phyloP scores from a whole-genome alignment of 2,113 vertebrate genomes.

The Phoenicopterus ruber region DNA sequence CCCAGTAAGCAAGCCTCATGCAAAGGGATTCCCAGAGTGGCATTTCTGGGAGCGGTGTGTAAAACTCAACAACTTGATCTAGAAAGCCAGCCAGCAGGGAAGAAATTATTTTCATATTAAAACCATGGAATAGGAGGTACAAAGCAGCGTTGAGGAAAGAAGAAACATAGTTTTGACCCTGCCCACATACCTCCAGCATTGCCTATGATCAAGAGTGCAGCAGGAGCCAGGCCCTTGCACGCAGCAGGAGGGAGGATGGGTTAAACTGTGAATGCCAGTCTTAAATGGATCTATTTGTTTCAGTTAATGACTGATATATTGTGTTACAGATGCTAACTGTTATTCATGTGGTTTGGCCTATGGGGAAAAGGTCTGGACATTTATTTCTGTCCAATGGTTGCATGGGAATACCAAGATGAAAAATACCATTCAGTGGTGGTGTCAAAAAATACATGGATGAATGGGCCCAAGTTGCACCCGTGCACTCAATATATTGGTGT shows the following conservation, averaged over 20 bases:
- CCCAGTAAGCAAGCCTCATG: not conserved
- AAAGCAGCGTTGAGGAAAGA: not conserved
- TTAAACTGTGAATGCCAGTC: not conserved
- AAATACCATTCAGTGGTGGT: not conserved
- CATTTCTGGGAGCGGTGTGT: not conserved
- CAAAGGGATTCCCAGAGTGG: not conserved
- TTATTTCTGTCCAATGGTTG: not conserved
- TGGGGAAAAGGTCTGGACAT: not conserved
- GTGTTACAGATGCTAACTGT: not conserved
- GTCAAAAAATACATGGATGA: not conserved
- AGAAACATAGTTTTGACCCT: not conserved
- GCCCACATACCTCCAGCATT: rapidly evolving
- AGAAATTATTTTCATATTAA: not conserved
- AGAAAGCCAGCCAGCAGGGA: not conserved
- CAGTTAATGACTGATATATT: not conserved
- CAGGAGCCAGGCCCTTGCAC: not conserved
- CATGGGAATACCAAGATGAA: not conserved
- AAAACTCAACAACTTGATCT: not conserved
- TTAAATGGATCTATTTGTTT: not conserved
- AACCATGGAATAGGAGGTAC: not conserved
- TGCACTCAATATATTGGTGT: not conserved
- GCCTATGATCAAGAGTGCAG: not conserved
- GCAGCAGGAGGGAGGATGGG: rapidly evolving
- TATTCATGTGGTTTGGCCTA: not conserved
- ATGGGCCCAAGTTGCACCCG: too few species aligned